phyloP scores from a whole-genome alignment of 2,888 invertebrate species.

The Coleophora flavipennella region DNA sequence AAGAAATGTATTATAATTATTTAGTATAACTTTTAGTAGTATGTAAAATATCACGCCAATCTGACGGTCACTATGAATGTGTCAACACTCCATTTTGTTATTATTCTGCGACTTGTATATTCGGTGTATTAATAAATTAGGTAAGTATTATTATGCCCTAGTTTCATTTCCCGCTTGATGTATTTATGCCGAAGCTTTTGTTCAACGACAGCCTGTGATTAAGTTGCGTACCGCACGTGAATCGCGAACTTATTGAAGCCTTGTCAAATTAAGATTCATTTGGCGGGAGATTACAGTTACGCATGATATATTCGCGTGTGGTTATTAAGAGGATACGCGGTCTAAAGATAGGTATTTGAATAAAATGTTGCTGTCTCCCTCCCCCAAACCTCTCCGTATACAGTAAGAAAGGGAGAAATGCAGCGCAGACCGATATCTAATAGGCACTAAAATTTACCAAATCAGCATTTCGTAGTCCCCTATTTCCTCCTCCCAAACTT shows the following conservation, averaged over 20 bases:
- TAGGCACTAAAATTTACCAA: no score
- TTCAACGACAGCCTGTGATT: slow-evolving; percentile 38
- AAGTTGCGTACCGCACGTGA: slow-evolving; percentile 27
- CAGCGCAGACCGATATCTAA: no score
- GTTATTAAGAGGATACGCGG: slow-evolving; percentile 42
- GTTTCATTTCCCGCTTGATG: slow-evolving; percentile 19
- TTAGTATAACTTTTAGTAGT: slow-evolving; percentile 18
- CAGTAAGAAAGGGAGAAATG: no score
- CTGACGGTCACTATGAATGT: slow-evolving; percentile 25
- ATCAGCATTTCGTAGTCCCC: no score
- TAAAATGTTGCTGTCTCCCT: no score
- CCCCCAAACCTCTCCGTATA: no score
- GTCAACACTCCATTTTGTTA: slow-evolving; percentile 35
- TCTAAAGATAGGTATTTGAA: no score
- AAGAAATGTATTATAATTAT: slow-evolving; percentile 24
- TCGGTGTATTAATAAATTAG: slow-evolving; percentile 42
- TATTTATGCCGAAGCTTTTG: slow-evolving; percentile 15
- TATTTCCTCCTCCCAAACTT: no score
- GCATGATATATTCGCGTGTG: slow-evolving; percentile 48
- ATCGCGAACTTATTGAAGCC: slow-evolving; percentile 25
- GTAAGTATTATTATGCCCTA: slow-evolving; percentile 41
- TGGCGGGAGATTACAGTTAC: slow-evolving; percentile 40
- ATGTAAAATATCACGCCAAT: slow-evolving; percentile 13
- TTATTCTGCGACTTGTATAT: slow-evolving; percentile 46
- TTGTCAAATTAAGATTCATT: slow-evolving; percentile 57